phyloP scores from a whole-genome alignment of 2,888 invertebrate species.

The Luffia ferchaultella region DNA sequence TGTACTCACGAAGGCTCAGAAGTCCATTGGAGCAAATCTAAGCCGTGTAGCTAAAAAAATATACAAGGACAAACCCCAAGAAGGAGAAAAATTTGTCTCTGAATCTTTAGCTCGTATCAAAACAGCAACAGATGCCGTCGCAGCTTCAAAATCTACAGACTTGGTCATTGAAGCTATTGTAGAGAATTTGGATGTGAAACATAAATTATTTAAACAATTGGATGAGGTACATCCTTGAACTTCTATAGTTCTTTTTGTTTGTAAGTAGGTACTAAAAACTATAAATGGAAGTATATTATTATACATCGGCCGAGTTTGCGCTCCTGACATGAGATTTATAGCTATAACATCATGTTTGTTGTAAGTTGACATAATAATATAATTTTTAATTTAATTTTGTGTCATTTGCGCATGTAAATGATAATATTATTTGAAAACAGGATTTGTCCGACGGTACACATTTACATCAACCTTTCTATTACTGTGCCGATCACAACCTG shows the following conservation, averaged over 20 bases:
- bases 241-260: neutral
- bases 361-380: no score
- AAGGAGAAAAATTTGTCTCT: conserved; percentile 72
- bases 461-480: no score
- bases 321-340: no score
- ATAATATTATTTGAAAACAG: no score
- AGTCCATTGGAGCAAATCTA: conserved; percentile 74
- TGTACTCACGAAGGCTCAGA: conserved; percentile 75
- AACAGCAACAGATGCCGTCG: conserved; percentile 67
- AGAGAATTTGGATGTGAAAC: conserved; percentile 81
- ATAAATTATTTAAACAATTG: conserved; percentile 76
- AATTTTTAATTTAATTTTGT: no score
- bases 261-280: neutral
- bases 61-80: conserved; percentile 71
- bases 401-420: no score
- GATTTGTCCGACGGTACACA: no score
- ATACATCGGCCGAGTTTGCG: no score
- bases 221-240: conserved; percentile 68
- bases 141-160: conserved; percentile 72
- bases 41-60: conserved; percentile 81
- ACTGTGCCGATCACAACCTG: no score
- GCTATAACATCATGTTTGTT: no score
- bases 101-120: conserved; percentile 70
- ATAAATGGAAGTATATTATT: neutral
- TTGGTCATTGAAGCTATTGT: conserved; percentile 88